Conservation (phyloP, 2,113 vertebrate genomes). For the Hyperoodon ampullatus region DNA sequence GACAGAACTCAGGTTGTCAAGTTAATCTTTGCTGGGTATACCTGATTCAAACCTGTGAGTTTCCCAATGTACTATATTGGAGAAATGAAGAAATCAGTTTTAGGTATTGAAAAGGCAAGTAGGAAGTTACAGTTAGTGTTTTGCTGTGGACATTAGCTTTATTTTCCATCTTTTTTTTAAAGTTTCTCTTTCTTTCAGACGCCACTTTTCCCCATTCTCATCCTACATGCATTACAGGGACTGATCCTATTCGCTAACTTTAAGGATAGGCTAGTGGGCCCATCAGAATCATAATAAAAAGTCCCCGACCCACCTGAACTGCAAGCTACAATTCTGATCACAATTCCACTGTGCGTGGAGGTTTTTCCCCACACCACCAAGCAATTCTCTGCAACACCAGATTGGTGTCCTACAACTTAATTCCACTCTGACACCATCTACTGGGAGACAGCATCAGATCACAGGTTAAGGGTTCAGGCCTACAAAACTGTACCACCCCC, state of each 20-base stretch:
- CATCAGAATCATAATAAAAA: not conserved
- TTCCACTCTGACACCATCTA: not conserved
- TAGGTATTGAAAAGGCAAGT: not conserved
- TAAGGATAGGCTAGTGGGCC: not conserved
- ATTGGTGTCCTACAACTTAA: not conserved
- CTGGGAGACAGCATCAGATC: not conserved
- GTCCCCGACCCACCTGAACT: not conserved
- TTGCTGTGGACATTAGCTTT: not conserved
- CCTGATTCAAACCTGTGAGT: not conserved
- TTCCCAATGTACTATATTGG: not conserved
- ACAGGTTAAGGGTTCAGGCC: not conserved
- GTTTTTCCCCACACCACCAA: not conserved
- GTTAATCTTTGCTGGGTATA: not conserved
- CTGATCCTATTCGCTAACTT: not conserved
- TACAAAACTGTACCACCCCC: not conserved
- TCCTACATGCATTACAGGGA: not conserved
- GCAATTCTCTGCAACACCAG: not conserved
- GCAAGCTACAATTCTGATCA: not conserved
- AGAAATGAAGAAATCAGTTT: not conserved
- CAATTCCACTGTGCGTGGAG: not conserved
- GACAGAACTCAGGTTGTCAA: not conserved
- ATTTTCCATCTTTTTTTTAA: not conserved
- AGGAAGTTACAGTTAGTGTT: not conserved
- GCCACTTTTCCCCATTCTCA: not conserved
- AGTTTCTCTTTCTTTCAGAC: not conserved